These are phyloP conservation scores for Diloba caeruleocephala DNA, from an alignment of 2,888 invertebrate genomes.

Conservation along the genomic window DNA sequence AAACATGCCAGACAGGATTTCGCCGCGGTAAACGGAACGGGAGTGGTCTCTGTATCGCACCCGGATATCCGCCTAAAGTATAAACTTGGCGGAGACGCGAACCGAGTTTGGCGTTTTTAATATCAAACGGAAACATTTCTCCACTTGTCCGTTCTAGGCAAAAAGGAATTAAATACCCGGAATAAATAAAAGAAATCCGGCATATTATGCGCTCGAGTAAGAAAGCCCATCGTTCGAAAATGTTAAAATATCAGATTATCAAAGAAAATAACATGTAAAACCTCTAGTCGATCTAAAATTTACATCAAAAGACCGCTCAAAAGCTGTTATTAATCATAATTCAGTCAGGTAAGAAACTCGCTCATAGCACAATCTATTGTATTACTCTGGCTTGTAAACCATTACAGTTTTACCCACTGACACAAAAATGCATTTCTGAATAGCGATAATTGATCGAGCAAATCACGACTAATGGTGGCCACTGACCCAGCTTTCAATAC, in stretches of 20 bases:
- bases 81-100: neutral
- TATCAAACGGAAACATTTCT: slow-evolving; percentile 6
- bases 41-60: slow-evolving; percentile 24
- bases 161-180: no score
- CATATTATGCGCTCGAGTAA: no score
- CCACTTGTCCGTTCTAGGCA: neutral
- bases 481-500: slow-evolving; percentile 61
- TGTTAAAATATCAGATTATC: no score
- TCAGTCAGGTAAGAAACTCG: slow-evolving; percentile 47
- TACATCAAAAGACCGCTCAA: slow-evolving; percentile 32
- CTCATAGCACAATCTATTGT: slow-evolving; percentile 41
- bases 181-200: no score
- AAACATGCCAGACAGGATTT: slow-evolving; percentile 32
- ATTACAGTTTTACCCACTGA: slow-evolving; percentile 60
- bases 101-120: slow-evolving; percentile 5
- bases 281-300: slow-evolving; percentile 32
- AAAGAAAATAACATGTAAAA: slow-evolving; percentile 32
- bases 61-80: slow-evolving; percentile 22
- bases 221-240: no score
- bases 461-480: slow-evolving; percentile 56
- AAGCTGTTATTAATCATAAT: slow-evolving; percentile 48
- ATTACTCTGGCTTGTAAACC: slow-evolving; percentile 35
- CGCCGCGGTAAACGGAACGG: slow-evolving; percentile 21
- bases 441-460: slow-evolving; percentile 63
- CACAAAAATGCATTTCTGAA: slow-evolving; percentile 59